Conservation (phyloP, 2,113 vertebrate genomes). For the Notechis scutatus region DNA sequence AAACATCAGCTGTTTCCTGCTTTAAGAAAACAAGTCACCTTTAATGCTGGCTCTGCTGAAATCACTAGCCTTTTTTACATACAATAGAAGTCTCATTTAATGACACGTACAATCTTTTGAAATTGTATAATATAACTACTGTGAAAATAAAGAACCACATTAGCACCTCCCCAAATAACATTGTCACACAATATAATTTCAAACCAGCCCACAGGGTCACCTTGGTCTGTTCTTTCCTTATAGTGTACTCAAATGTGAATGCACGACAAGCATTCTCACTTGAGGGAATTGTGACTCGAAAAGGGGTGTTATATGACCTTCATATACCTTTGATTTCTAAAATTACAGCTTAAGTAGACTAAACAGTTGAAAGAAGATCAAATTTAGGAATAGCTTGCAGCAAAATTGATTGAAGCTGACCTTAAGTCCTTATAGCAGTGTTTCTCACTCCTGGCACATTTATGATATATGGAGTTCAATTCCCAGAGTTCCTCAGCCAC, state of each 20-base stretch:
- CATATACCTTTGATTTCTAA: not conserved
- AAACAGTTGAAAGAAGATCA: not conserved
- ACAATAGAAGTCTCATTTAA: not conserved
- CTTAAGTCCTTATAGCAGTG: not conserved
- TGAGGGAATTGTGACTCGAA: not conserved
- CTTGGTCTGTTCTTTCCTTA: not conserved
- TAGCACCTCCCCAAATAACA: not conserved
- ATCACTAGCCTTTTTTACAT: not conserved
- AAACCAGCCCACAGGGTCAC: not conserved
- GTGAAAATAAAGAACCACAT: not conserved
- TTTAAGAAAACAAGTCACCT: not conserved
- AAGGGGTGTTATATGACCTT: not conserved
- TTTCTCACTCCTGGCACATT: not conserved
- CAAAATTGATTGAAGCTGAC: not conserved
- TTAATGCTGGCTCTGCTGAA: not conserved
- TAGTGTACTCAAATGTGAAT: not conserved
- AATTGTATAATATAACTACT: not conserved
- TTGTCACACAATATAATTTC: not conserved
- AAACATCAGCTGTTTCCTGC: conserved; percentile 28
- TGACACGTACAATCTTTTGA: not conserved
- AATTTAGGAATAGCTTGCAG: not conserved
- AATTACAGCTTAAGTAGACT: not conserved
- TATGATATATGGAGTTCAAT: not conserved
- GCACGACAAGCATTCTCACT: not conserved
- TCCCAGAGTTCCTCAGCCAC: not conserved